Evolutionary conservation across 2,888 invertebrate genomes (phyloP), one percentile per base, ranked within the genome.

Genomic region (Spisula solida): DNA sequence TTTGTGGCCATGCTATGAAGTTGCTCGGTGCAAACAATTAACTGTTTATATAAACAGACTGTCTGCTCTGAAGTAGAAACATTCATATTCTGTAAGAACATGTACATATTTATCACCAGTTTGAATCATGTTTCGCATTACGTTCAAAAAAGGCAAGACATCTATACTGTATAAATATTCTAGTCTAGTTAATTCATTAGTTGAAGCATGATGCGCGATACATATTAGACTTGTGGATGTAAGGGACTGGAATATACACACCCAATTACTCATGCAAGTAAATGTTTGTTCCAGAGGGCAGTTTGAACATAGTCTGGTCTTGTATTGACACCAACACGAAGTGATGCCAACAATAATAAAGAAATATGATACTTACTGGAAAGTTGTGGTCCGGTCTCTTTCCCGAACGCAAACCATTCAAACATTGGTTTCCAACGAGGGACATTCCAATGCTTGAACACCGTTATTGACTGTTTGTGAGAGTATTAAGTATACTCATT

Each of bases 381-480:
- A 91, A 66, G 81, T n/a, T 5, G 89, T 56, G 4, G 20, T 41
- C 48, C 91, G 81, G 8, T 81, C 80, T 0, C 25, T 75, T 8
- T 81, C n/a, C 66, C 90, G 34, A 48, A 86, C 83, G 25, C 88
- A 82, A n/a, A 90, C 79, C 88, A 87, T 91, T 91, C 29, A 87
- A 85, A 81, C 55, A 55, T 88, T 89, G 0, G 78, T 75, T 78
- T 91, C 91, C 18, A 66, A 81, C 12, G 51, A 55, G 16, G 82
- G 88, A 87, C 91, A 91, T 51, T 78, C 75, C 0, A 91, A 34
- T 34, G 75, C 82, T 47, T 87, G 47, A 29, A 87, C 80, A 55
- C 89, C 90, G 25, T 81, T 88, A 83, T 91, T 91, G 8, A 91
- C 34, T 75, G 88, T 91, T n/a, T 88, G 87, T 47, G 86, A n/a